Base-by-base conservation (phyloP, 2,113 vertebrate genomes). In the Psephotus haematonotus region DNA sequence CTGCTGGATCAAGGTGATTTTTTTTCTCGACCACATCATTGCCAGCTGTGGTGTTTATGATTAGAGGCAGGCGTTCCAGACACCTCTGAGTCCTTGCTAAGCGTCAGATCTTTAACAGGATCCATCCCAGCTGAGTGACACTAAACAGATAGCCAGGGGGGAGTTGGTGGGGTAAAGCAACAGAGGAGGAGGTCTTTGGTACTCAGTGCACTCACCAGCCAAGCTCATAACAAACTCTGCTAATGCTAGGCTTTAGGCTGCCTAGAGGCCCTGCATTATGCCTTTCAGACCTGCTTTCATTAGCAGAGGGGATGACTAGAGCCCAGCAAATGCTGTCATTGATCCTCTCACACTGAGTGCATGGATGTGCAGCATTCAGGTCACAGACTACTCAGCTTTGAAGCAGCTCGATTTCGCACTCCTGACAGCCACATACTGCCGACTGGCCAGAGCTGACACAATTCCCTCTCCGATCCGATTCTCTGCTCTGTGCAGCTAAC, bases 1-100 rank as follows among this genome's bases (percentile, higher is more conserved):
- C 98, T 99, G 98, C 98, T 99, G 98, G 99, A 99, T 99, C 99
- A 99, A 99, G 99, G 99, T 99, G 99, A 98, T 98, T 98, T 98
- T 98, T 98, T 97, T 97, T 92, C 95, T 93, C 77, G 1, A 97
- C 97, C 98, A 98, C 98, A 98, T 98, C 98, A 97, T 97, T 98
- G 97, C 98, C 98, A 99, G 98, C 98, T 98, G 98, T 97, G 97
- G 98, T 98, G 97, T 98, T 98, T 98, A 98, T 98, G 97, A 98
- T 98, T 98, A 98, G 98, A 98, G 97, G 97, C 98, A 98, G 98
- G 96, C 97, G 62, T 97, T 98, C 97, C 98, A 98, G 98, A 98
- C 98, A 98, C 98, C 98, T 98, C 97, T 33, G 93, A 98, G 98
- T 98, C 98, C 96, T 98, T 97, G 78, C 92, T 96, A 97, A 98